A percentile compares a stretch with the other conserved stretches of the same genome.
These are phyloP conservation scores for Eristalis intricaria DNA, from an alignment of 2,888 invertebrate species.

Conservation along the genomic window DNA sequence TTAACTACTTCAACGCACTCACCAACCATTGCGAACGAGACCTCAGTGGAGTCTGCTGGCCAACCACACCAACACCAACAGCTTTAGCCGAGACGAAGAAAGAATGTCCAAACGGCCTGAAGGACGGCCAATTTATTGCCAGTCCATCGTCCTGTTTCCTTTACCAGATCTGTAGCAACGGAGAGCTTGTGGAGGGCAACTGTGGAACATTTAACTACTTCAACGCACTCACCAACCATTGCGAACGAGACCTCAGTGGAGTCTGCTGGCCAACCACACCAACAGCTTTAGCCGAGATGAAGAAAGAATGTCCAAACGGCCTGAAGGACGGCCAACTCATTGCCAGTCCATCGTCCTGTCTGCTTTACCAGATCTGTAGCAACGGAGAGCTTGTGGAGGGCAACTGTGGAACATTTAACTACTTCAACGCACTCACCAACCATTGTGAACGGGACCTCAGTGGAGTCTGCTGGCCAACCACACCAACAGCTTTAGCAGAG, in stretches of 20 bases:
- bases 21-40: conserved; percentile 23
- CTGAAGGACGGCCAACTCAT: no score
- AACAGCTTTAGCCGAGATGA: no score
- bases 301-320: no score
- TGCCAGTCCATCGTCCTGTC: no score
- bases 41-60: neutral
- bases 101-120: conserved; percentile 28
- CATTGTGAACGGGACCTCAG: no score
- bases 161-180: conserved; percentile 74
- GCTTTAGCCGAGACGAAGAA: neutral
- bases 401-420: no score
- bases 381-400: no score
- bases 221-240: neutral
- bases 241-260: conserved; percentile 46
- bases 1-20: conserved; percentile 70
- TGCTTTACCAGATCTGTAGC: no score
- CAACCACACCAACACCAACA: neutral
- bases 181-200: conserved; percentile 59
- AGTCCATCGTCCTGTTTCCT: conserved; percentile 56
- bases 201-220: conserved; percentile 70
- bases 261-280: conserved; percentile 44
- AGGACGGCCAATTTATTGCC: conserved; percentile 53
- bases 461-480: no score
- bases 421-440: no score
- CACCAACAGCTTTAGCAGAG: no score